These are phyloP conservation scores for Amphimedon queenslandica DNA, from an alignment of 37 sponge, comb jelly and placozoan species.

Conservation along the genomic window DNA sequence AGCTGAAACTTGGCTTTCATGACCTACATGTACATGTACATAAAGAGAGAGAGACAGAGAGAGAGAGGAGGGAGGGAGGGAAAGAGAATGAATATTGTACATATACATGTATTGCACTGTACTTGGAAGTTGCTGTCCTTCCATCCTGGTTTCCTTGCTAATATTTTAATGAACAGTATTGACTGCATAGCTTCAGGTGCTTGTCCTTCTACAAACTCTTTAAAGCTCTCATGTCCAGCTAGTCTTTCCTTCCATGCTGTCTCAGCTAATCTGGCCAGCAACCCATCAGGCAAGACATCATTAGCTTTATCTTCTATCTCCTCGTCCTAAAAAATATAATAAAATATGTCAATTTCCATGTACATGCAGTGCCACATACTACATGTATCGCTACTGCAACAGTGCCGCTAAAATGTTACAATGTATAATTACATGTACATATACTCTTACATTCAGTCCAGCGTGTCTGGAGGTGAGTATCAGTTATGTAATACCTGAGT, in stretches of 20 bases:
- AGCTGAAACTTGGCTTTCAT: conserved; percentile 74
- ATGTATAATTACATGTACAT: no score
- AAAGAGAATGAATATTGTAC: background rate
- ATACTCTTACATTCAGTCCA: background rate
- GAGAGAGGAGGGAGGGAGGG: background rate
- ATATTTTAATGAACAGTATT: conserved; percentile 64
- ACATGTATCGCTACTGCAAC: no score
- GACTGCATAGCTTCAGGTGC: conserved; percentile 61
- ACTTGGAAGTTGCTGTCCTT: conserved; percentile 91
- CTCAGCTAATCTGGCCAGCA: conserved; percentile 45
- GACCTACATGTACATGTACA: conserved; percentile 24
- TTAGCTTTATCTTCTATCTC: conserved; percentile 74
- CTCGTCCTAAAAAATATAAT: conserved; percentile 34
- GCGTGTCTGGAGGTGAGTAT: no score
- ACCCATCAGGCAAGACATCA: conserved; percentile 38
- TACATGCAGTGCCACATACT: no score
- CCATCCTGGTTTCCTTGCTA: conserved; percentile 90
- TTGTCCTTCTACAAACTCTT: conserved; percentile 62
- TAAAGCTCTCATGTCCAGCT: conserved; percentile 61
- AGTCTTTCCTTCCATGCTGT: conserved; percentile 83
- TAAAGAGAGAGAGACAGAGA: background rate
- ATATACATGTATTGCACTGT: no score
- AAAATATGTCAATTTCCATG: background rate
- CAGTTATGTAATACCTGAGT: no score
- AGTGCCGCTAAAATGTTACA: background rate